Percentiles rank a stretch among this genome's conserved stretches.
phyloP scores from a whole-genome alignment of 2,797 vertebrate species.

The Hydrophis major region DNA sequence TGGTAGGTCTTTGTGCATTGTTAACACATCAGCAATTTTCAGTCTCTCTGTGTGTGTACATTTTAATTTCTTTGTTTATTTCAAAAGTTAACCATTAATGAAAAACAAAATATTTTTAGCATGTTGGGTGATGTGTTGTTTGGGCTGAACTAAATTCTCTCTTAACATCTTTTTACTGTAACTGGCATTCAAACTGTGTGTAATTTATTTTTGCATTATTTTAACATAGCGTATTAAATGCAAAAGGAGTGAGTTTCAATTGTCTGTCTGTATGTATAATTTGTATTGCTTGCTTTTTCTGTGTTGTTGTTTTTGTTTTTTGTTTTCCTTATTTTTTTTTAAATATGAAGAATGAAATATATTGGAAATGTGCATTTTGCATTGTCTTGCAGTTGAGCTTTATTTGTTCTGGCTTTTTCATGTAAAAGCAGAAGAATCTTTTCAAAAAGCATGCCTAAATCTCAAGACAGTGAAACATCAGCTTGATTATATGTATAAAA shows the following conservation, averaged over 20 bases:
- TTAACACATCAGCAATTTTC: constrained; percentile 69
- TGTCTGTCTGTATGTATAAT: constrained; percentile 35
- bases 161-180: constrained; percentile 61
- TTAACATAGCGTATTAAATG: constrained; percentile 52
- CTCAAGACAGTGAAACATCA: constrained; percentile 41
- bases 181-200: constrained; percentile 48
- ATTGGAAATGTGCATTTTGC: constrained; percentile 45
- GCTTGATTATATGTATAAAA: constrained; percentile 61
- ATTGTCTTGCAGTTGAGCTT: constrained; percentile 33
- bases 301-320: constrained; percentile 49
- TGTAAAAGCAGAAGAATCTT: constrained; percentile 41
- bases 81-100: constrained; percentile 66
- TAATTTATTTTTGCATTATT: constrained; percentile 54
- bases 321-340: constrained; percentile 35
- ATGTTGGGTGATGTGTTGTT: constrained; percentile 66
- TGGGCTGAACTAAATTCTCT: constrained; percentile 56
- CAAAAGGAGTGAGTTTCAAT: constrained; percentile 35
- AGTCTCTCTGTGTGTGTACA: constrained; percentile 46
- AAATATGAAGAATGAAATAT: constrained; percentile 57
- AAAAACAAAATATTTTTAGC: constrained; percentile 65
- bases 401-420: constrained; percentile 42
- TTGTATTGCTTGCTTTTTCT: constrained; percentile 68
- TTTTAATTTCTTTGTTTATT: constrained; percentile 61
- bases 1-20: constrained; percentile 83
- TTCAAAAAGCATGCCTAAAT: constrained; percentile 55